A percentile compares a stretch with the other conserved stretches of the same genome.
These are phyloP conservation scores for Diaprepes abbreviatus DNA, from an alignment of 2,888 invertebrate genomes.

Conservation along the genomic window DNA sequence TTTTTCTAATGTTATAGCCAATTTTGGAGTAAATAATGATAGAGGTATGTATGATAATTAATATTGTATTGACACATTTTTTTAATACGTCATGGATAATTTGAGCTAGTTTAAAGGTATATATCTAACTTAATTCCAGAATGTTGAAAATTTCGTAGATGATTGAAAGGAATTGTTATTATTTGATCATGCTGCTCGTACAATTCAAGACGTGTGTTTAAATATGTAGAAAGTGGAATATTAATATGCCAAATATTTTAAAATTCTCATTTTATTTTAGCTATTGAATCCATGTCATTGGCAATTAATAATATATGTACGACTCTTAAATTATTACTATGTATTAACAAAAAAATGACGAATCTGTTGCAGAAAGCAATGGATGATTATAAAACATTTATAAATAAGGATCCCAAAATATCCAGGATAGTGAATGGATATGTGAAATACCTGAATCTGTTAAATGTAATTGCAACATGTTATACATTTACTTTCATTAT, in stretches of 20 bases:
- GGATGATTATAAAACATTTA: not conserved
- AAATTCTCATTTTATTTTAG: too few relatives aligned
- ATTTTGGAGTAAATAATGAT: conserved; percentile 5
- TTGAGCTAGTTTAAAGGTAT: too few relatives aligned
- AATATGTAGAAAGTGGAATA: too few relatives aligned
- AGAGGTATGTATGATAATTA: too few relatives aligned
- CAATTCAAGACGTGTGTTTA: too few relatives aligned
- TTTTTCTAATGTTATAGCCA: not conserved
- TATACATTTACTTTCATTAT: not conserved
- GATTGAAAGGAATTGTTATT: too few relatives aligned
- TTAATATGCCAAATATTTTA: too few relatives aligned
- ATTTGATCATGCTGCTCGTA: too few relatives aligned
- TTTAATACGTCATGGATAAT: too few relatives aligned
- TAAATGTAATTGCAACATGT: not conserved
- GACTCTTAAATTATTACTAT: not conserved
- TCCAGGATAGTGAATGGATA: not conserved
- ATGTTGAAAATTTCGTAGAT: too few relatives aligned
- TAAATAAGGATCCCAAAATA: not conserved
- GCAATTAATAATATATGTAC: not conserved
- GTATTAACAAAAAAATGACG: not conserved
- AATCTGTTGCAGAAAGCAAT: not conserved
- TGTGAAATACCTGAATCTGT: not conserved
- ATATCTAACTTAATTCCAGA: too few relatives aligned
- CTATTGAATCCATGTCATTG: not conserved
- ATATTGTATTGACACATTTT: too few relatives aligned